Evolutionary conservation across 2,113 vertebrate genomes (phyloP), one percentile per base, ranked within the genome.

Genomic region (Cinclus mexicanus): DNA sequence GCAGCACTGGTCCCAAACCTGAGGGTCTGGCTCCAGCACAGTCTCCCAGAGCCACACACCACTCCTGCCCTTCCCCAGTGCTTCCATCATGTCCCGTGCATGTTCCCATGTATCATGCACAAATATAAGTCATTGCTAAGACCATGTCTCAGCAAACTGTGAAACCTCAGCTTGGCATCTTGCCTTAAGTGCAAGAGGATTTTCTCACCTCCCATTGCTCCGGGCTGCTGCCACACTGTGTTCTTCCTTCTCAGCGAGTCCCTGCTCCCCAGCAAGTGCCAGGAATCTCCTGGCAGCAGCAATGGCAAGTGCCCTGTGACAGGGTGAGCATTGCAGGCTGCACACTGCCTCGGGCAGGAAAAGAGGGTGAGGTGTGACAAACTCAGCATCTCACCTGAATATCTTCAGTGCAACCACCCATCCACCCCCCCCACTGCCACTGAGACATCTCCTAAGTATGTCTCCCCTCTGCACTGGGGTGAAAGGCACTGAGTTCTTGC

Each of bases 11-110:
- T 55, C 53, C 77, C 68, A 70, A 20, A 44, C 39, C 50, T 2
- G 1, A 35, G 55, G 41, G 37, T 53, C 55, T 1, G 0, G 39
- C 11, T 84, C 23, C 60, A 42, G 28, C 0, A 0, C 64, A 88
- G 71, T 23, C 39, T 59, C 35, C 26, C 31, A 13, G 68, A 74
- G 2, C 59, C 21, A 69, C 59, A 19, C 9, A 14, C 4, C 35
- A 2, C 39, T 79, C 33, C 82, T 88, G 59, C 59, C 59, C 47
- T 44, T 59, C 28, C 37, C 25, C 82, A 72, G 31, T 56, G 39
- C 52, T 16, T 46, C 59, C n/a, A 46, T 9, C 81, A 5, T 1
- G 14, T 33, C 81, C 70, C 39, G 46, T 42, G 81, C 39, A 6
- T 1, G 2, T 67, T 23, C 52, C 83, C 55, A n/a, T 12, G 9